Evolutionary conservation across 2,888 invertebrate species (phyloP).

Genomic region (Ectemnius lituratus): DNA sequence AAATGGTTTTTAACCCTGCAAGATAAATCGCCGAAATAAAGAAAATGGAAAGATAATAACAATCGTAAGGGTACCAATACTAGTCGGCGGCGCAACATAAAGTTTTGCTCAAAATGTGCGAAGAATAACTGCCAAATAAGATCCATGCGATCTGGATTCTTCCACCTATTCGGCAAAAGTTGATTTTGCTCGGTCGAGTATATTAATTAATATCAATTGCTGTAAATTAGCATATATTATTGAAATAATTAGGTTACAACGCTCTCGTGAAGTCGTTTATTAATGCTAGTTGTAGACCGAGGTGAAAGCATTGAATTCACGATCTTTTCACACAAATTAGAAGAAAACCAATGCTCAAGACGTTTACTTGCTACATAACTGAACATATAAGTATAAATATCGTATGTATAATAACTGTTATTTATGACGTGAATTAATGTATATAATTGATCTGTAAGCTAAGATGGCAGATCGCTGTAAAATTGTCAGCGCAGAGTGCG

Average conservation of each 20-base stretch:
- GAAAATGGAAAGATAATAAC: constrained; percentile 9
- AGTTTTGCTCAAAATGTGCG: constrained; percentile 37
- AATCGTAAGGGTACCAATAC: constrained; percentile 43
- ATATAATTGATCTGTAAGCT: constrained; percentile 62
- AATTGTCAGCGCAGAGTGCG: constrained; percentile 48
- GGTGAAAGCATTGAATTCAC: constrained; percentile 26
- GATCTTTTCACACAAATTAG: constrained; percentile 48
- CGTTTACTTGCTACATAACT: constrained; percentile 55
- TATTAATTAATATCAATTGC: constrained; percentile 16
- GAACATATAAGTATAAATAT: constrained; percentile 56
- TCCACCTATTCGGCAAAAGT: constrained; percentile 25
- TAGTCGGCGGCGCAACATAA: constrained; percentile 46
- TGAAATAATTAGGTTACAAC: constrained; percentile 11
- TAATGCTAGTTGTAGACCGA: constrained; percentile 22
- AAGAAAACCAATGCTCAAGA: constrained; percentile 65
- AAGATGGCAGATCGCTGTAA: constrained; percentile 49
- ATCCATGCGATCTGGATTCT: constrained; percentile 44
- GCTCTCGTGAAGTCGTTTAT: constrained; percentile 20
- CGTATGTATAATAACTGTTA: constrained; percentile 69
- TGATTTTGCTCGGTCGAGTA: constrained; percentile 22
- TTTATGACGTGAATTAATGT: constrained; percentile 69
- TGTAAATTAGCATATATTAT: constrained; percentile 27
- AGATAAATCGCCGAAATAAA: too few relatives aligned
- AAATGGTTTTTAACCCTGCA: too few relatives aligned
- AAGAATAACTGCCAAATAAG: constrained; percentile 60